phyloP scores from a whole-genome alignment of 2,888 invertebrate species.

The Drosophila pegasa region DNA sequence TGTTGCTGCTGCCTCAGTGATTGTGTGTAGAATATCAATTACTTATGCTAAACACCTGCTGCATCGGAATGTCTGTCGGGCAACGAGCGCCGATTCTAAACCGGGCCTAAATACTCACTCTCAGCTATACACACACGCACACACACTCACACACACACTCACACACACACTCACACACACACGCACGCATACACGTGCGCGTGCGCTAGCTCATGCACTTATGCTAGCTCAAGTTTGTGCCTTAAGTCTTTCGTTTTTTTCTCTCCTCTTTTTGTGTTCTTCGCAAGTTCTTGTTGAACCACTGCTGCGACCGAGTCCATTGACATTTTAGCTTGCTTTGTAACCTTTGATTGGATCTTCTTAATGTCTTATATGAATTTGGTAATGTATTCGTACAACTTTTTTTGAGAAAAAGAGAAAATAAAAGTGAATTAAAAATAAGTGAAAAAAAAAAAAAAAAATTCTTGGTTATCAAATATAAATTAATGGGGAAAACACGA shows the following conservation, averaged over 20 bases:
- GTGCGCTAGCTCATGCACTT: slow-evolving; percentile 17
- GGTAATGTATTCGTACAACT: too few species aligned
- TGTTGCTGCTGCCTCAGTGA: slow-evolving; percentile 52
- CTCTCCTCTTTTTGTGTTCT: slow-evolving; percentile 9
- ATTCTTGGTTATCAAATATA: too few species aligned
- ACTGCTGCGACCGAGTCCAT: slow-evolving; percentile 25
- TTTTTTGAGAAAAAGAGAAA: too few species aligned
- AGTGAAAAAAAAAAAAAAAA: too few species aligned
- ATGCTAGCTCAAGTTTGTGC: slow-evolving; percentile 63
- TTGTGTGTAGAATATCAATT: slow-evolving; percentile 85
- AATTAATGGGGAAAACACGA: too few species aligned
- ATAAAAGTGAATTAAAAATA: too few species aligned
- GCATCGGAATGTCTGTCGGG: slow-evolving; percentile 82
- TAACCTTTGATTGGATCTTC: background rate
- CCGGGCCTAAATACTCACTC: slow-evolving; percentile 71
- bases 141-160: slow-evolving; percentile 6
- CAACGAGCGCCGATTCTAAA: slow-evolving; percentile 68
- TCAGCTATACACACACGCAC: slow-evolving; percentile 8
- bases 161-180: slow-evolving; percentile 2
- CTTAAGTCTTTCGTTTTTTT: slow-evolving; percentile 72
- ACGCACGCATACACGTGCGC: slow-evolving; percentile 1
- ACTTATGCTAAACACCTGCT: slow-evolving; percentile 85
- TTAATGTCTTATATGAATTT: background rate
- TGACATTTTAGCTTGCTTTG: background rate
- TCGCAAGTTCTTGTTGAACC: slow-evolving; percentile 26